Conservation (phyloP, 2,797 vertebrate species). For the Trichosurus vulpecula region DNA sequence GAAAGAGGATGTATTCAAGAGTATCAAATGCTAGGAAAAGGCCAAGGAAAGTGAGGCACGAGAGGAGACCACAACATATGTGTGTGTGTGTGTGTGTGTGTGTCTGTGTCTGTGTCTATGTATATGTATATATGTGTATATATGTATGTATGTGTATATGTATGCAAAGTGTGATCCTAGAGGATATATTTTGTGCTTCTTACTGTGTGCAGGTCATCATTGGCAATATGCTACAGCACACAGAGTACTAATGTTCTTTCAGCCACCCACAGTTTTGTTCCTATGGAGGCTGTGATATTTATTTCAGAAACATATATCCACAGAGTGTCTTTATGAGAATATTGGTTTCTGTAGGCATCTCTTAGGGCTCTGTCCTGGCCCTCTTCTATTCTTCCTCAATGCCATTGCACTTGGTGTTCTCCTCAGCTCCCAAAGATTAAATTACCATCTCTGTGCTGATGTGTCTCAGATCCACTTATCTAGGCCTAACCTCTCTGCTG, state of each 20-base stretch:
- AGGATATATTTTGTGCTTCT: not conserved
- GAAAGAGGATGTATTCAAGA: not conserved
- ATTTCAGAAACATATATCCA: not conserved
- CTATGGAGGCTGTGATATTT: not conserved
- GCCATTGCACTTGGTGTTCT: not conserved
- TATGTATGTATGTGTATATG: too few species aligned
- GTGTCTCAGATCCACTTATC: too few species aligned
- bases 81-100: accelerated
- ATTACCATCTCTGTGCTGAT: too few species aligned
- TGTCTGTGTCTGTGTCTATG: accelerated
- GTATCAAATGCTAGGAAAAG: not conserved
- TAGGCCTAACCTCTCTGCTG: too few species aligned
- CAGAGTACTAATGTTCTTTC: not conserved
- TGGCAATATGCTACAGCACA: not conserved
- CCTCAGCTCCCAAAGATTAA: too few species aligned
- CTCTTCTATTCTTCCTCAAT: not conserved
- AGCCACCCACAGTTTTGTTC: not conserved
- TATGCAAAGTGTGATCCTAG: not conserved
- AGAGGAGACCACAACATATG: not conserved
- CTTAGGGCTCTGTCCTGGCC: not conserved
- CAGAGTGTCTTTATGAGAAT: not conserved
- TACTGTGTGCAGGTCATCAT: not conserved
- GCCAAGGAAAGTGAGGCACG: not conserved
- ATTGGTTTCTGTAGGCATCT: not conserved
- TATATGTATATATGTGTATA: too few species aligned